Evolutionary conservation across 1,140 invertebrate genomes (phyloP).

Genomic region (Melitaea cinxia): DNA sequence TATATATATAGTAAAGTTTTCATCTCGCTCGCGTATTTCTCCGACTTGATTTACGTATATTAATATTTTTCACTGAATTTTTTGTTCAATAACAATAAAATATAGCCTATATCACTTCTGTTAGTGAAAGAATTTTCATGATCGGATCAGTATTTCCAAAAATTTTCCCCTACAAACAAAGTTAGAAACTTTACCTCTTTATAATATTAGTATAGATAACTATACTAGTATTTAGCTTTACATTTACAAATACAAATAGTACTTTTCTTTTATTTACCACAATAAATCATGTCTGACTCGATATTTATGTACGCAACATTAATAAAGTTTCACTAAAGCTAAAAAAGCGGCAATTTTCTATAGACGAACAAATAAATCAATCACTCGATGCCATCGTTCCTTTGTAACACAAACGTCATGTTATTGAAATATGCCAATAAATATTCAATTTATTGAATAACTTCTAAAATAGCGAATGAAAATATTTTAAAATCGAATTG

Average conservation of each 20-base stretch:
- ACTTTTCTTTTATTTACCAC: background rate
- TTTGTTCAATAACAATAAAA: no score
- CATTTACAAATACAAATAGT: background rate
- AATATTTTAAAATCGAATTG: slow-evolving; percentile 5
- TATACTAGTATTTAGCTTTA: background rate
- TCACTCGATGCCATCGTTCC: slow-evolving; percentile 17
- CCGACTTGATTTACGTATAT: no score
- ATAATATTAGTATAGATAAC: background rate
- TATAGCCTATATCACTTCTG: no score
- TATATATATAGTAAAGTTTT: no score
- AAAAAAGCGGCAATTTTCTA: slow-evolving; percentile 21
- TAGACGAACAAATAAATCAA: slow-evolving; percentile 20
- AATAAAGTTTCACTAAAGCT: slow-evolving; percentile 13
- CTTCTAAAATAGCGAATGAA: slow-evolving; percentile 11
- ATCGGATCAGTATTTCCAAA: no score
- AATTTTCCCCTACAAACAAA: no score
- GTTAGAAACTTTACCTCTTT: no score
- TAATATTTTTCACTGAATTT: no score
- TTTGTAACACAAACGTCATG: slow-evolving; percentile 20
- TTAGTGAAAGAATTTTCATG: no score
- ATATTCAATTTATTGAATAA: slow-evolving; percentile 7
- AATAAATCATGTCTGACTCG: background rate
- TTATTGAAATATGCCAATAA: slow-evolving; percentile 12
- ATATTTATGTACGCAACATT: slow-evolving; percentile 13
- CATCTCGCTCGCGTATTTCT: no score